Evolutionary conservation across 2,888 invertebrate genomes (phyloP), one percentile per base, ranked within the genome.

Genomic region (Stenoptilia bipunctidactyla): DNA sequence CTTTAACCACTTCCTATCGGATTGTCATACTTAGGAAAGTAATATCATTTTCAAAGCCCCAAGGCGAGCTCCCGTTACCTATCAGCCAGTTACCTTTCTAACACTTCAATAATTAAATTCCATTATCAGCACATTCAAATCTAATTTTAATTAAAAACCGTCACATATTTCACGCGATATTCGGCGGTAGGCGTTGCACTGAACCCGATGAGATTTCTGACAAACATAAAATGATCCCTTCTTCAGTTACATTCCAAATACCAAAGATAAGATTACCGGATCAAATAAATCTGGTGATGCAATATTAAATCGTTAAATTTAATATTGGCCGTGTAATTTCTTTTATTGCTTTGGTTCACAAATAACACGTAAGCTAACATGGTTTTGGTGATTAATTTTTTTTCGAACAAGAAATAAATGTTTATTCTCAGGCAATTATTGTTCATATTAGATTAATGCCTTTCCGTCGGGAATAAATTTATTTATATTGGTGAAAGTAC

Each of bases 81-180:
- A 56, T 49, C 54, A 55, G 53, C 59, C 56, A 57, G 52, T 53
- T 50, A 54, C 55, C 58, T 63, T 64, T 69, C 61, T 73, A 76
- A 67, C 58, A 56, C 57, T 57, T 56, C 51, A 67, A 65, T 73
- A 74, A 82, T 80, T 77, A 70, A 74, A 75, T 68, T 66, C 65
- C 54, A 58, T 79, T 83, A 83, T 83, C 82, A 66, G 58, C 53
- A 48, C 57, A 59, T 68, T 61, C 53, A 63, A 67, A 82, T 82
- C 83, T 70, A 72, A 70, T 79, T 82, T 82, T 80, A 83, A 82
- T 83, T 80, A 80, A 82, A 77, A 79, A 68, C 66, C 71, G 75
- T 77, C 80, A 80, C 74, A 82, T 82, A 80, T 76, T 74, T 82
- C 75, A 80, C 70, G 70, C 61, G 57, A 61, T 70, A 74, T 80